Base-by-base conservation (phyloP, 2,797 vertebrate species). In the Setipinna tenuifilis region DNA sequence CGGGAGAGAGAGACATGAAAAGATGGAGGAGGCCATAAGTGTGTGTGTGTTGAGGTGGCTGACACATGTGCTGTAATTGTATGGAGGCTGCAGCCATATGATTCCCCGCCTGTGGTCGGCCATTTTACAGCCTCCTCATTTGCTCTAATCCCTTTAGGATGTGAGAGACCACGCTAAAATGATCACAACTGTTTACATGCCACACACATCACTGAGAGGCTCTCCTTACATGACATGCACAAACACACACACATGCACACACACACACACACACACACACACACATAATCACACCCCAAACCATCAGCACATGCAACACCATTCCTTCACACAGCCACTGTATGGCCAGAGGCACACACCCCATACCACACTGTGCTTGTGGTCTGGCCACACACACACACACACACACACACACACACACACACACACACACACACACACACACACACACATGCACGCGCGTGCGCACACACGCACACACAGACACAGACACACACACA, bases 391-490 rank as follows among this genome's bases (percentile, higher is more conserved):
- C 75, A 14, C n/a, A n/a, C 7, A 4, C 62, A 65, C 61, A 65
- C n/a, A n/a, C 3, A 65, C 11, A 28, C 23, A 25, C 23, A 28
- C 23, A 41, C 62, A 83, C 84, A 85, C 84, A 62, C 31, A 75
- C 25, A 44, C 3, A 41, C 25, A 21, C 44, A 82, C 81, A 58
- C 81, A 83, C 59, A 17, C 59, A 65, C 59, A 68, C 71, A 82
- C 12, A 83, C 17, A 83, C 75, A 78, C 85, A 86, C 78, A 65
- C 50, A 58, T 82, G 23, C 65, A 83, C 68, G 81, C 50, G 65
- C 35, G 68, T 12, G 82, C 25, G 59, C n/a, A 59, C 0, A 46
- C 14, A 41, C 1, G 59, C 16, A 82, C n/a, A 87, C 61, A 80
- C 16, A 44, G n/a, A 80, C 35, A 23, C 16, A 21, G 12, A 65